These are phyloP conservation scores for Ivindomyrus marchei DNA, from an alignment of 2,113 vertebrate species.

Conservation along the genomic window DNA sequence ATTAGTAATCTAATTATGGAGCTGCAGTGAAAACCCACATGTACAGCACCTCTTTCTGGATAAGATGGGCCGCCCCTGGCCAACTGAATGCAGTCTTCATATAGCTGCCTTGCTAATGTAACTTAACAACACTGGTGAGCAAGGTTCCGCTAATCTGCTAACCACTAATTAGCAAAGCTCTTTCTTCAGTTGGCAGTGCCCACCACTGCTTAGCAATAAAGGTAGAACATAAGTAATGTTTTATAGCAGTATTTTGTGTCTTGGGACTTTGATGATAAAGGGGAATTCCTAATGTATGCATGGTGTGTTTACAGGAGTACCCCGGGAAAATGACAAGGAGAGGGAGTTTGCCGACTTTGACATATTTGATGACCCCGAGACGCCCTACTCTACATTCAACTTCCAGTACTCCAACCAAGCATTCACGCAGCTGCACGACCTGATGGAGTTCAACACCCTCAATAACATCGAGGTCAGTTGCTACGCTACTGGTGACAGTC, in stretches of 20 bases:
- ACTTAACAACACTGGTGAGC: neutral
- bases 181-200: neutral
- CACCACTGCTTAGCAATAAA: neutral
- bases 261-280: neutral
- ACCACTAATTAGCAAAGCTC: neutral
- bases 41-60: no score
- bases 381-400: slow-evolving; percentile 93
- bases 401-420: slow-evolving; percentile 90
- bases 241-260: neutral
- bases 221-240: neutral
- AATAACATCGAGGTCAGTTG: slow-evolving; percentile 86
- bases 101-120: neutral
- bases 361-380: slow-evolving; percentile 89
- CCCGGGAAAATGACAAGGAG: slow-evolving; percentile 78
- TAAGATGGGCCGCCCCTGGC: neutral
- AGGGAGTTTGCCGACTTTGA: slow-evolving; percentile 90
- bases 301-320: slow-evolving; percentile 63
- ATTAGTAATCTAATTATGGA: neutral
- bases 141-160: neutral
- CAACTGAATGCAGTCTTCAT: neutral
- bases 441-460: slow-evolving; percentile 97
- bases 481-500: neutral
- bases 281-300: neutral
- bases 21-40: neutral
- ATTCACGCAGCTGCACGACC: slow-evolving; percentile 81